phyloP scores from a whole-genome alignment of 2,113 vertebrate genomes.

The Notiomystis cincta region DNA sequence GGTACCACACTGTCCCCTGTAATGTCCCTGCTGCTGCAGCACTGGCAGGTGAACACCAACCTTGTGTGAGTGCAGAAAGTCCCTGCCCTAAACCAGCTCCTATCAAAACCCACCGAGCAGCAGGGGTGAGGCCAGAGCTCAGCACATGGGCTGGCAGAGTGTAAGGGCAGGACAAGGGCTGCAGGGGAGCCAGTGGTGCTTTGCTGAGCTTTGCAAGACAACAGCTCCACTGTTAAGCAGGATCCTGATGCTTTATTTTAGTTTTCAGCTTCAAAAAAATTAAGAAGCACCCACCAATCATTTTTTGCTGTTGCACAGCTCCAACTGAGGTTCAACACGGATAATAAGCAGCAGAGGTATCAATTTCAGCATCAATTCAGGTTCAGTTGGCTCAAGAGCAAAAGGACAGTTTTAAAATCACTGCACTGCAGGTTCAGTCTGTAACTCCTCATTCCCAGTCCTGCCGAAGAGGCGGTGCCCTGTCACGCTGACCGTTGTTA shows the following conservation, averaged over 20 bases:
- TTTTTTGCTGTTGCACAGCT: background rate
- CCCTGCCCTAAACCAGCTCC: background rate
- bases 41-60: background rate
- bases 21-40: background rate
- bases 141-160: rapidly evolving
- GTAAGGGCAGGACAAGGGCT: no score
- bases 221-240: background rate
- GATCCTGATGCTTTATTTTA: background rate
- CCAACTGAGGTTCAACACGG: rapidly evolving
- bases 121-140: background rate
- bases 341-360: background rate
- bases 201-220: background rate
- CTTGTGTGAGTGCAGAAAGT: rapidly evolving
- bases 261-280: background rate
- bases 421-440: background rate
- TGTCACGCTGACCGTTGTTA: rapidly evolving
- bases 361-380: background rate
- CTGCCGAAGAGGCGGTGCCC: background rate
- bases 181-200: background rate
- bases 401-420: background rate
- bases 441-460: background rate
- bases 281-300: background rate
- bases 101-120: rapidly evolving
- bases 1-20: background rate
- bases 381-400: background rate